A percentile compares a stretch with the other conserved stretches of the same genome.
phyloP scores from a whole-genome alignment of 2,797 vertebrate species.

The Falco cherrug region DNA sequence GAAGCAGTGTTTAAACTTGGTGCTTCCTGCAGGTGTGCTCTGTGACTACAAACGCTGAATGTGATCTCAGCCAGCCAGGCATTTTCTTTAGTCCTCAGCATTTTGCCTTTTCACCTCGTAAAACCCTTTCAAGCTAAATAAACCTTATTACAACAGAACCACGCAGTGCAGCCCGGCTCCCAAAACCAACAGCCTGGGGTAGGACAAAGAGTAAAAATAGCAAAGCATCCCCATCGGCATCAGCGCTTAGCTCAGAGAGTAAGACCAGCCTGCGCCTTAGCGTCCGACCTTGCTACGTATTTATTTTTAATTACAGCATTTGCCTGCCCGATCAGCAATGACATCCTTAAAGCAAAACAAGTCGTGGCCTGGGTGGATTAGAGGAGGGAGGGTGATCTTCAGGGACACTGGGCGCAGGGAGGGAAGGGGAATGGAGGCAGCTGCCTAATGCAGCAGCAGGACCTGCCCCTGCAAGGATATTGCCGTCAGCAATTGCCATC shows the following conservation, averaged over 20 bases:
- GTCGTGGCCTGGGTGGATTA: neutral
- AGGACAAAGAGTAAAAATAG: neutral
- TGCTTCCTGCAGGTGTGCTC: constrained; percentile 34
- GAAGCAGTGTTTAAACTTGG: neutral
- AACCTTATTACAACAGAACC: constrained; percentile 5
- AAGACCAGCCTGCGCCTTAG: neutral
- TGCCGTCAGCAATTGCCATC: accelerated
- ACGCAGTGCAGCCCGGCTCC: neutral
- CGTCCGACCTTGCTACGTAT: neutral
- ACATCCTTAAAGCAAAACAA: neutral
- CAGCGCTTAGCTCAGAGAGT: neutral
- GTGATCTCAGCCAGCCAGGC: constrained; percentile 9
- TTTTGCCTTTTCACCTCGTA: constrained; percentile 50
- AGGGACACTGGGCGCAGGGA: accelerated
- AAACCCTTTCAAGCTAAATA: constrained; percentile 50
- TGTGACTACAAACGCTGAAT: neutral
- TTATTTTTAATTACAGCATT: neutral
- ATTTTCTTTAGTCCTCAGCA: constrained; percentile 27
- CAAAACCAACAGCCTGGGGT: neutral
- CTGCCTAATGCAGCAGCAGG: neutral
- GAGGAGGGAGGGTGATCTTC: neutral
- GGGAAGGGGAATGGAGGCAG: neutral
- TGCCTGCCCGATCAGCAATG: neutral
- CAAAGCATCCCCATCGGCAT: neutral
- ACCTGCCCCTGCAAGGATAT: neutral